Evolutionary conservation across 2,888 invertebrate genomes (phyloP).

Genomic region (Noctua janthe): DNA sequence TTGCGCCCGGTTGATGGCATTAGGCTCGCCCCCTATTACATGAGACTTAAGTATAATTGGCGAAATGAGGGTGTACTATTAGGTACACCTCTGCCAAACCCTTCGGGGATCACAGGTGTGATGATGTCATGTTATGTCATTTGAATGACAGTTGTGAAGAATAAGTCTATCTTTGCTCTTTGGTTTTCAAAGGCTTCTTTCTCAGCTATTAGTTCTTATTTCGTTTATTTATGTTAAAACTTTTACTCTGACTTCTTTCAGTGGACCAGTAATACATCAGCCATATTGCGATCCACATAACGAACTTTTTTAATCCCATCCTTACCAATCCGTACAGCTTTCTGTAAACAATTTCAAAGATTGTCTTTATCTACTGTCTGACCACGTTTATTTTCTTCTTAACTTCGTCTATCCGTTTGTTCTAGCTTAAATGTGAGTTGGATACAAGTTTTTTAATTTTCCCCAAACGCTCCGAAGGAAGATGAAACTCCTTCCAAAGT

Average conservation of each 20-base stretch:
- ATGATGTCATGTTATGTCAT: slow-evolving; percentile 14
- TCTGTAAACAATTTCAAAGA: slow-evolving; percentile 65
- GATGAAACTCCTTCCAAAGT: slow-evolving; percentile 52
- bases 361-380: slow-evolving; percentile 53
- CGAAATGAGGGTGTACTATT: too few species aligned
- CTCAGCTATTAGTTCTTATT: neutral
- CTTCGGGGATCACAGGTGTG: too few species aligned
- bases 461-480: slow-evolving; percentile 56
- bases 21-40: too few species aligned
- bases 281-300: slow-evolving; percentile 42
- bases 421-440: slow-evolving; percentile 64
- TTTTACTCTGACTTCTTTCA: slow-evolving; percentile 10
- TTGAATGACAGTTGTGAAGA: neutral
- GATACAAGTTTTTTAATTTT: slow-evolving; percentile 69
- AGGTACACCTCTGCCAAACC: too few species aligned
- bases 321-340: slow-evolving; percentile 43
- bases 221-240: neutral
- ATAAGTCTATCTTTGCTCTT: neutral
- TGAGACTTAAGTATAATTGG: too few species aligned
- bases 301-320: slow-evolving; percentile 64
- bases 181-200: slow-evolving; percentile 10
- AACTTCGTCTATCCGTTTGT: slow-evolving; percentile 63
- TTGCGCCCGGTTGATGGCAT: too few species aligned
- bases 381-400: slow-evolving; percentile 57
- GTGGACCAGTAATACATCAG: neutral